Conservation (phyloP, 2,113 vertebrate genomes). For the Tenrec ecaudatus region DNA sequence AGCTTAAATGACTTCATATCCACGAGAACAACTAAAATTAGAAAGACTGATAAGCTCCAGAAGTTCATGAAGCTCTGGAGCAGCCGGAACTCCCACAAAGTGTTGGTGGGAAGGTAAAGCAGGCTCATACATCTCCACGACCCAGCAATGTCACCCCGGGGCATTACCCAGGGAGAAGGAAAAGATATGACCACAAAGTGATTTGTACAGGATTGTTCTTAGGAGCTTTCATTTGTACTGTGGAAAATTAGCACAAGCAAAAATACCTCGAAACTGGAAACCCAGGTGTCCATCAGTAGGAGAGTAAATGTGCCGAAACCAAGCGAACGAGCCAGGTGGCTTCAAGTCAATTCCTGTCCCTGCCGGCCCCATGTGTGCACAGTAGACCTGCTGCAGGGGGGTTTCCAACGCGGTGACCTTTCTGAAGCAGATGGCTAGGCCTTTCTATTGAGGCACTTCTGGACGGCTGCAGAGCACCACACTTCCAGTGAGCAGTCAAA, state of each 20-base stretch:
- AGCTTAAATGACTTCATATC: slow-evolving; percentile 51
- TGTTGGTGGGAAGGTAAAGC: neutral
- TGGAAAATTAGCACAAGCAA: no score
- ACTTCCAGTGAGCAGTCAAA: neutral
- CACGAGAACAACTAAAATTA: slow-evolving; percentile 64
- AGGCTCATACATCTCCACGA: neutral
- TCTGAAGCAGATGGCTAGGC: neutral
- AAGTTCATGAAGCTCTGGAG: neutral
- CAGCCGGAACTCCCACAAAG: neutral
- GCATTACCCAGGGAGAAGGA: slow-evolving; percentile 25
- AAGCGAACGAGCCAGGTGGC: neutral
- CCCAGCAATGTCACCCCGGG: neutral
- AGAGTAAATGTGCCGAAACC: neutral
- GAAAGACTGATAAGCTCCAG: slow-evolving; percentile 26
- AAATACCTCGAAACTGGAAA: neutral
- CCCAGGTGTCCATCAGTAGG: neutral
- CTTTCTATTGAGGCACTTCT: neutral
- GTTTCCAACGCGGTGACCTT: neutral
- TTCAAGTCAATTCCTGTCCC: neutral
- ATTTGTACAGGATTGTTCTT: slow-evolving; percentile 7
- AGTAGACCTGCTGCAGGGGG: neutral
- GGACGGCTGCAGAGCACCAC: neutral
- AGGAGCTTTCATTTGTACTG: neutral
- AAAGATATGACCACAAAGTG: slow-evolving; percentile 32
- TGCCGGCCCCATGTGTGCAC: neutral